A percentile compares a stretch with the other conserved stretches of the same genome.
These are phyloP conservation scores for Drosophila sulfurigaster DNA, from an alignment of 1,140 invertebrate species.

Conservation along the genomic window DNA sequence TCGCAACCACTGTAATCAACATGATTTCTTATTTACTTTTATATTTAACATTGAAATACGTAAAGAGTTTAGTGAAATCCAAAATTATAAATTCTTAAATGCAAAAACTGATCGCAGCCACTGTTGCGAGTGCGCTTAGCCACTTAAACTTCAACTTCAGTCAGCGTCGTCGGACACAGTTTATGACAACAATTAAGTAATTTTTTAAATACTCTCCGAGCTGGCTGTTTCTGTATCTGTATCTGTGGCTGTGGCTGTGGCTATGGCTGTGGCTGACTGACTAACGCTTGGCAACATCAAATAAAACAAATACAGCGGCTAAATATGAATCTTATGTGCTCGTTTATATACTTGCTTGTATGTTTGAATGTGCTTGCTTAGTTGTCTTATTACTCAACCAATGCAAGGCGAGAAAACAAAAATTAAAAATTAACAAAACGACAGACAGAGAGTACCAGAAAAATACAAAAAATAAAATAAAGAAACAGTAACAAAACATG, in stretches of 20 bases:
- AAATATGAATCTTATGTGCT: conserved; percentile 53
- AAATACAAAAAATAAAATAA: conserved; percentile 10
- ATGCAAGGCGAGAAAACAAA: conserved; percentile 51
- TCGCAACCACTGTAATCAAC: too few species aligned
- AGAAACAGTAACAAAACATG: conserved; percentile 57
- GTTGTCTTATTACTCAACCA: conserved; percentile 62
- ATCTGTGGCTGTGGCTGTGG: too few species aligned
- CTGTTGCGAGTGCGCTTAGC: conserved; percentile 48
- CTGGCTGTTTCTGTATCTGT: not conserved
- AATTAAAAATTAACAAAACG: conserved; percentile 24
- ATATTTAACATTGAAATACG: too few species aligned
- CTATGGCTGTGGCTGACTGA: conserved; percentile 16
- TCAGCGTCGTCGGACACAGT: conserved; percentile 62
- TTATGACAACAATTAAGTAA: conserved; percentile 83
- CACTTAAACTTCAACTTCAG: conserved; percentile 45
- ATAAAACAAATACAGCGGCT: conserved; percentile 73
- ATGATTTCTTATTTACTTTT: too few species aligned
- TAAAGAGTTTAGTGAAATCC: not conserved
- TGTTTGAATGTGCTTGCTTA: conserved; percentile 37
- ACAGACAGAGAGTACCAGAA: conserved; percentile 10
- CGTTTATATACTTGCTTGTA: conserved; percentile 34
- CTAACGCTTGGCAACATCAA: conserved; percentile 64
- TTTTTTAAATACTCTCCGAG: conserved; percentile 77
- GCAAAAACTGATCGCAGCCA: conserved; percentile 16
- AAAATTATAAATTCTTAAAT: not conserved